These are phyloP conservation scores for Paratrypauchen microcephalus DNA, from an alignment of 2,797 vertebrate species.

Conservation along the genomic window DNA sequence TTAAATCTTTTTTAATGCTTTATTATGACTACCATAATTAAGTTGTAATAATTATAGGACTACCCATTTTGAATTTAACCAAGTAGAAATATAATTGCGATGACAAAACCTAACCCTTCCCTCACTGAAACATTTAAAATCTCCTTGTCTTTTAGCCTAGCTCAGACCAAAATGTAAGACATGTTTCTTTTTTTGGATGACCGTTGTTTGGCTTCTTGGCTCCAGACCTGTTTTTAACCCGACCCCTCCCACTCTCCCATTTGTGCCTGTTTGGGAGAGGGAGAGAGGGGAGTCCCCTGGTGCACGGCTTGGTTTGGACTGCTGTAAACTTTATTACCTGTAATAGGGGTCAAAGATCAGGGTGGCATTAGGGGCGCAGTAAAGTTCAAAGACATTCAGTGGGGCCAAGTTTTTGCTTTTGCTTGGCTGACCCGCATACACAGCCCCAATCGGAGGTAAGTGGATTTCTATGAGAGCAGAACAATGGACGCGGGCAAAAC, in stretches of 20 bases:
- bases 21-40: no score
- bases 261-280: constrained; percentile 72
- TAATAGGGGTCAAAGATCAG: constrained; percentile 95
- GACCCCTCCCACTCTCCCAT: constrained; percentile 46
- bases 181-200: constrained; percentile 62
- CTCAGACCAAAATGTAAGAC: constrained; percentile 50
- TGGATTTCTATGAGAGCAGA: constrained; percentile 72
- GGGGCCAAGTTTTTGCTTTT: constrained; percentile 87
- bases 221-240: constrained; percentile 70
- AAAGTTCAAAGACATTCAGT: constrained; percentile 95
- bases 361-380: constrained; percentile 91
- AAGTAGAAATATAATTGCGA: constrained; percentile 68
- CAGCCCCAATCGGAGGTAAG: constrained; percentile 82
- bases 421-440: constrained; percentile 88
- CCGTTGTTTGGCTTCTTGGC: constrained; percentile 80
- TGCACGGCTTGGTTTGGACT: constrained; percentile 98
- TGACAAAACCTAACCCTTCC: constrained; percentile 50
- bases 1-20: no score
- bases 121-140: constrained; percentile 21
- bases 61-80: constrained; percentile 29
- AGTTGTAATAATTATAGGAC: no score
- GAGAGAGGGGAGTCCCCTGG: constrained; percentile 79
- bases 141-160: constrained; percentile 23
- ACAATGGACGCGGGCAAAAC: constrained; percentile 59
- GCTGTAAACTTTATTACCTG: constrained; percentile 99